A percentile compares a stretch with the other conserved stretches of the same genome.
Conservation (phyloP, 2,797 vertebrate species). For the Gallirallus australis region DNA sequence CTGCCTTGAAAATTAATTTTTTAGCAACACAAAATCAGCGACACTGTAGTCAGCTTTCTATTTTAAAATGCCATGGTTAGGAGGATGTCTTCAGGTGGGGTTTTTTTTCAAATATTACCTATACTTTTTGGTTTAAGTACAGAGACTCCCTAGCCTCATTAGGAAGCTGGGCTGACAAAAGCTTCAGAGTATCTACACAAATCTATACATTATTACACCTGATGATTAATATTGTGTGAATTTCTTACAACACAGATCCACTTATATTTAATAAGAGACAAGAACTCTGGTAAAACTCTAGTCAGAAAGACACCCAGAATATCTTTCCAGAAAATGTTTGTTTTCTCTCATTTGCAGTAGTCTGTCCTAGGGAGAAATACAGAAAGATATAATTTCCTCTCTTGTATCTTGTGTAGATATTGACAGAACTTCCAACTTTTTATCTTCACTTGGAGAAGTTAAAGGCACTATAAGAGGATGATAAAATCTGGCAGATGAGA, state of each 20-base stretch:
- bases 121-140: not conserved
- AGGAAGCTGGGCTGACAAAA: not conserved
- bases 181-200: not conserved
- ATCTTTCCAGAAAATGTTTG: not conserved
- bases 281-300: not conserved
- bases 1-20: not conserved
- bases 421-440: not conserved
- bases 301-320: not conserved
- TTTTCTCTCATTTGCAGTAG: not conserved
- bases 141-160: not conserved
- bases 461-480: not conserved
- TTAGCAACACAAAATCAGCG: not conserved
- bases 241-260: not conserved
- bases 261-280: not conserved
- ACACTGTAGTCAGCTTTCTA: not conserved
- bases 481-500: slow-evolving; percentile 8
- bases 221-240: not conserved
- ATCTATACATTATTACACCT: not conserved
- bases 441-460: not conserved
- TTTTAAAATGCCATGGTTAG: not conserved
- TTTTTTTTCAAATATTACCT: not conserved
- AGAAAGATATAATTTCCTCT: not conserved
- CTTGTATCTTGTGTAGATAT: not conserved
- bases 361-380: not conserved
- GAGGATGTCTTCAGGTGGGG: not conserved